Evolutionary conservation across 2,113 vertebrate species (phyloP).

Genomic region (Phyllostomus hastatus): DNA sequence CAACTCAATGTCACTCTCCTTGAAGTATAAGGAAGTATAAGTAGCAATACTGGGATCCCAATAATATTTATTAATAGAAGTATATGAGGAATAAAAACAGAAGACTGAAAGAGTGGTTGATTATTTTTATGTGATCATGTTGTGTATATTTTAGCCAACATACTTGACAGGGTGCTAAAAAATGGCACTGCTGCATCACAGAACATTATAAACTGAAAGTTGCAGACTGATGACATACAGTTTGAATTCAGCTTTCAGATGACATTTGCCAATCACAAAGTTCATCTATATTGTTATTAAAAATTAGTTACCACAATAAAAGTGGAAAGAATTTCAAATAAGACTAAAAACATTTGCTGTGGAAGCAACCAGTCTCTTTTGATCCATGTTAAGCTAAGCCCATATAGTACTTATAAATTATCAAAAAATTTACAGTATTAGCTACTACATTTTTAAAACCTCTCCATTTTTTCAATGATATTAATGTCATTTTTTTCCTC

Average conservation of each 20-base stretch:
- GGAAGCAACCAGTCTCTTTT: background rate
- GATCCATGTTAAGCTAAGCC: background rate
- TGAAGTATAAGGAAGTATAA: constrained; percentile 7
- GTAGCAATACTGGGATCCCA: background rate
- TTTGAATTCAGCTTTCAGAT: background rate
- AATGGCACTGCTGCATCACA: background rate
- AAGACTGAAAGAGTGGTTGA: background rate
- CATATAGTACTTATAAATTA: background rate
- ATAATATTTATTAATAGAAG: background rate
- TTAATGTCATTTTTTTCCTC: background rate
- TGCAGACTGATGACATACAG: background rate
- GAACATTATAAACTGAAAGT: background rate
- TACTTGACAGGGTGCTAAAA: background rate
- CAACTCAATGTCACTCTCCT: background rate
- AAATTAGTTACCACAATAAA: background rate
- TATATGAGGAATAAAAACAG: background rate
- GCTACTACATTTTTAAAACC: background rate
- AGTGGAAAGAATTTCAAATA: background rate
- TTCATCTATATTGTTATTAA: background rate
- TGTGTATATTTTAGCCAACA: background rate
- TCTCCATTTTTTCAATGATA: background rate
- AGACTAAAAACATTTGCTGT: background rate
- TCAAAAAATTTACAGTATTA: background rate
- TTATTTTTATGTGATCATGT: background rate
- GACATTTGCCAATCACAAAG: background rate